Evolutionary conservation across 2,113 vertebrate genomes (phyloP).

Genomic region (Caretta caretta): DNA sequence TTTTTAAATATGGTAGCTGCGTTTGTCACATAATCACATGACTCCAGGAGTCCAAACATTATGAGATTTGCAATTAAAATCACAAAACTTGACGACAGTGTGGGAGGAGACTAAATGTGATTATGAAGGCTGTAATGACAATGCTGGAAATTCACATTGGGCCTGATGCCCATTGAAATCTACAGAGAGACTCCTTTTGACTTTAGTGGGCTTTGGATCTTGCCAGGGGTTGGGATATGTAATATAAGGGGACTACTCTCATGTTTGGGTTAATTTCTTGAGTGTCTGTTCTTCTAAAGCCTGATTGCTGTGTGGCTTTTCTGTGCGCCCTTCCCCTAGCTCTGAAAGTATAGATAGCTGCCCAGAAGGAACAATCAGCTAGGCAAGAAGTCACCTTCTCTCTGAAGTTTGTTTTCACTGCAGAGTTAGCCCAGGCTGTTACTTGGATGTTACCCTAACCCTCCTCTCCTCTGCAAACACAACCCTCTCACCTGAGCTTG

Average conservation of each 20-base stretch:
- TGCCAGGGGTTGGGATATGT: background rate
- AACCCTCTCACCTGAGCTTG: too few species aligned
- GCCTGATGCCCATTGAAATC: background rate
- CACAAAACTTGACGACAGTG: accelerated
- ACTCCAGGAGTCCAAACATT: background rate
- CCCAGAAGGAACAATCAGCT: background rate
- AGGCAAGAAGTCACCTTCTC: background rate
- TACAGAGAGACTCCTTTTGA: background rate
- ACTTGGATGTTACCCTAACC: too few species aligned
- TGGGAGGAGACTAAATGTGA: background rate
- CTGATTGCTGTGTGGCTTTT: accelerated
- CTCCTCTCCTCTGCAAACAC: too few species aligned
- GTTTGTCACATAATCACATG: background rate
- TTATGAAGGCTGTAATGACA: accelerated
- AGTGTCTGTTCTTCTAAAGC: accelerated
- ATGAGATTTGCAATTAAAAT: background rate
- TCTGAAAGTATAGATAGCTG: background rate
- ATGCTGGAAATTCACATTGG: background rate
- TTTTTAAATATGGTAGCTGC: background rate
- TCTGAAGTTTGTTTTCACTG: too few species aligned
- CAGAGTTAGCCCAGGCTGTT: too few species aligned
- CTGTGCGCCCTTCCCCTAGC: background rate
- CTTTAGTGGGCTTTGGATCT: background rate
- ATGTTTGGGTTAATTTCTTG: too few species aligned
- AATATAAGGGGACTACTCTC: background rate